Conservation (phyloP, 2,888 invertebrate genomes). For the Drosophila picticornis region DNA sequence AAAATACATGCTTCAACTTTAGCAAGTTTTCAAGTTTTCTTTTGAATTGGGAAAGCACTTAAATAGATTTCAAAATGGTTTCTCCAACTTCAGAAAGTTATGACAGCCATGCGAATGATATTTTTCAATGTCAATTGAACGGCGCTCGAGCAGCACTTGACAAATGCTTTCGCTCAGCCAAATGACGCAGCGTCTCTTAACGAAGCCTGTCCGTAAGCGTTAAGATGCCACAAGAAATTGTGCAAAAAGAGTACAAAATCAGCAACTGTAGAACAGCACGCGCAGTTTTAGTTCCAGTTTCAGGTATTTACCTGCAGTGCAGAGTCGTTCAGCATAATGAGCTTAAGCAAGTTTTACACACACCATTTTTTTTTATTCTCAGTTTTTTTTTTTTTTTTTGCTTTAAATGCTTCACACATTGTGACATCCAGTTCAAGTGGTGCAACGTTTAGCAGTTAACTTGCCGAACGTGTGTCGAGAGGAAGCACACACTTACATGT, state of each 20-base stretch:
- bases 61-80: slow-evolving; percentile 12
- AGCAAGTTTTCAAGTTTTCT: not conserved
- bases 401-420: slow-evolving; percentile 38
- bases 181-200: slow-evolving; percentile 3
- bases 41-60: slow-evolving; percentile 1
- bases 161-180: slow-evolving; percentile 25
- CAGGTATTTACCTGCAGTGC: slow-evolving; percentile 3
- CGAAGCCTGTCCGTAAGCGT: slow-evolving; percentile 19
- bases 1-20: not conserved
- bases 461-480: slow-evolving; percentile 46
- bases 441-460: slow-evolving; percentile 40
- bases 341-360: slow-evolving; percentile 47
- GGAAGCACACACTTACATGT: slow-evolving; percentile 56
- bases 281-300: slow-evolving; percentile 30
- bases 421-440: slow-evolving; percentile 25
- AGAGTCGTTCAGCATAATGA: slow-evolving; percentile 38
- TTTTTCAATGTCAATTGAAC: slow-evolving; percentile 34
- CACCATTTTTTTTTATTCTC: slow-evolving; percentile 24
- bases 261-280: slow-evolving; percentile 39
- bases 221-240: slow-evolving; percentile 36
- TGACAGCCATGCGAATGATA: slow-evolving; percentile 34
- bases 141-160: slow-evolving; percentile 31
- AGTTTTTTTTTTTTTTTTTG: slow-evolving; percentile 1
- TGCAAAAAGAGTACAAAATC: slow-evolving; percentile 3
- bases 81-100: slow-evolving; percentile 24